Evolutionary conservation across 2,888 invertebrate species (phyloP).

Genomic region (Synergus japonicus): DNA sequence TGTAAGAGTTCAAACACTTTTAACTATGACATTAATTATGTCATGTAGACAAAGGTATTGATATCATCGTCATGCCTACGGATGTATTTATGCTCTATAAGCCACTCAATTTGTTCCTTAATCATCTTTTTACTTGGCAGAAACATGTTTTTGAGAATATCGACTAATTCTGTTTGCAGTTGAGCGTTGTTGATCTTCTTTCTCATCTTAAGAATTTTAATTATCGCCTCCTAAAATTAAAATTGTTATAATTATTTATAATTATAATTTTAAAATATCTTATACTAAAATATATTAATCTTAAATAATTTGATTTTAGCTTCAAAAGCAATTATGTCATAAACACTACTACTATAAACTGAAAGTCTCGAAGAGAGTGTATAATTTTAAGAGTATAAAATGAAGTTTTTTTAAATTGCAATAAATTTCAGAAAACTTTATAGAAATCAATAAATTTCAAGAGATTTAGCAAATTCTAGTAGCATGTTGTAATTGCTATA

Average conservation of each 20-base stretch:
- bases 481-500: too few relatives aligned
- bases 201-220: constrained; percentile 99
- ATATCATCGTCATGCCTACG: constrained; percentile 97
- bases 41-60: constrained; percentile 98
- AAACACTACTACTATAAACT: too few relatives aligned
- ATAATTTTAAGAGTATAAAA: too few relatives aligned
- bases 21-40: constrained; percentile 80
- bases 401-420: too few relatives aligned
- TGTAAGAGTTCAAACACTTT: constrained; percentile 52
- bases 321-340: too few relatives aligned
- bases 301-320: too few relatives aligned
- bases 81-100: constrained; percentile 99
- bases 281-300: too few relatives aligned
- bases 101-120: constrained; percentile 99
- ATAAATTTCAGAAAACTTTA: background rate
- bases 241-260: background rate
- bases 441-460: background rate
- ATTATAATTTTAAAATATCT: too few relatives aligned
- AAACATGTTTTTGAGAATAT: constrained; percentile 99
- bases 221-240: constrained; percentile 92
- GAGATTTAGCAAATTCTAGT: background rate
- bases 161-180: constrained; percentile 97
- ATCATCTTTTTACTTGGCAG: constrained; percentile 99
- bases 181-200: constrained; percentile 96
- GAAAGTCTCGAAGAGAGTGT: too few relatives aligned